Percentiles rank a stretch among this genome's conserved stretches.
Conservation (phyloP, 2,113 vertebrate genomes). For the Martes martes region DNA sequence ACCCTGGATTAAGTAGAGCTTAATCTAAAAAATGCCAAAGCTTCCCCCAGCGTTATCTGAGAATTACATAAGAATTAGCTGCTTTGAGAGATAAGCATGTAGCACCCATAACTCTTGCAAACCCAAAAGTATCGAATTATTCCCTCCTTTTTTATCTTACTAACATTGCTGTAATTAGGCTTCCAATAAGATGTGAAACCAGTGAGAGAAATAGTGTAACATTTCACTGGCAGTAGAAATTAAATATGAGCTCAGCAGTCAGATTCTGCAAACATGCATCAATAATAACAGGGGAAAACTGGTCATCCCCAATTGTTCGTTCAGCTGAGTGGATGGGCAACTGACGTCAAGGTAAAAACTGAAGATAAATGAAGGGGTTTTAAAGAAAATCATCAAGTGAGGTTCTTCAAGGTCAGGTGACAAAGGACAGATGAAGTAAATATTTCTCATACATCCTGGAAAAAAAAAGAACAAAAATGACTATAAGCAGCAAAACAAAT, state of each 20-base stretch:
- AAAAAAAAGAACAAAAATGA: constrained; percentile 71
- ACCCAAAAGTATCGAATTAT: neutral
- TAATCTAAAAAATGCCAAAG: neutral
- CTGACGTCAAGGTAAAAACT: constrained; percentile 44
- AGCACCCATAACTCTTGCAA: neutral
- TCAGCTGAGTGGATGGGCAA: constrained; percentile 33
- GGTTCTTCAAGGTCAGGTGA: constrained; percentile 55
- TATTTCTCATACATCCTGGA: constrained; percentile 68
- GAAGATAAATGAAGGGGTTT: constrained; percentile 11
- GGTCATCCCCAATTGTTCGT: neutral
- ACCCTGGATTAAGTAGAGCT: neutral
- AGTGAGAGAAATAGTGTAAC: constrained; percentile 61
- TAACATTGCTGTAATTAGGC: constrained; percentile 40
- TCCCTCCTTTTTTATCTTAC: neutral
- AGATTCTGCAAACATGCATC: constrained; percentile 45
- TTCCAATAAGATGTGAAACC: constrained; percentile 37
- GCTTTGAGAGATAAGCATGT: neutral
- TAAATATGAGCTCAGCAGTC: constrained; percentile 66
- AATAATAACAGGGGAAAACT: constrained; percentile 63
- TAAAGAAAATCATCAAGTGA: neutral
- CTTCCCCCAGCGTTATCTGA: constrained; percentile 21
- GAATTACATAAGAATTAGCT: neutral
- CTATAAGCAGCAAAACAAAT: constrained; percentile 61
- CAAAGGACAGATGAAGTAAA: constrained; percentile 45
- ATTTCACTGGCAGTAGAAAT: constrained; percentile 73